A percentile compares a stretch with the other conserved stretches of the same genome.
These are phyloP conservation scores for Apogon talboti DNA, from an alignment of 2,797 vertebrate genomes.

Conservation along the genomic window DNA sequence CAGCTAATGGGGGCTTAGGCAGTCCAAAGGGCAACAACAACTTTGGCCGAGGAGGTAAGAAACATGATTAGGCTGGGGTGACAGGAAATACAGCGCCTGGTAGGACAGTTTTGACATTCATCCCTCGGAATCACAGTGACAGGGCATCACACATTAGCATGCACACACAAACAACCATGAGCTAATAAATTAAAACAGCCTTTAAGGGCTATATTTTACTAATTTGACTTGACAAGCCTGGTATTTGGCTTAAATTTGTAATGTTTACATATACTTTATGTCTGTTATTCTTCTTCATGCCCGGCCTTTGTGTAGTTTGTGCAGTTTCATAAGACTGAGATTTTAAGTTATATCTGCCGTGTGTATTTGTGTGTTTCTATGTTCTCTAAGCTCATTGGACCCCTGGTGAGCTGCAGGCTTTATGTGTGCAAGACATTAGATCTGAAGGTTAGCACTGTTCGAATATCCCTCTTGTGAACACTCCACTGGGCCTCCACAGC, in stretches of 20 bases:
- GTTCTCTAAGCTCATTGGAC: conserved; percentile 40
- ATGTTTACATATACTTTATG: conserved; percentile 41
- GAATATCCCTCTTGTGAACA: conserved; percentile 68
- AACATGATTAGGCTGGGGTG: conserved; percentile 34
- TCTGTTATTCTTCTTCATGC: conserved; percentile 21
- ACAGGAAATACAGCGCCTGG: conserved; percentile 51
- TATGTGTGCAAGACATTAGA: conserved; percentile 47
- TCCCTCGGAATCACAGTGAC: conserved; percentile 69
- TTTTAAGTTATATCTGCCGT: conserved; percentile 26
- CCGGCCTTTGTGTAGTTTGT: conserved; percentile 34
- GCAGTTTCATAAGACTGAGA: conserved; percentile 14
- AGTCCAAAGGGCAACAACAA: conserved; percentile 90
- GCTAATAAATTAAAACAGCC: conserved; percentile 71
- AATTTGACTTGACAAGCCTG: conserved; percentile 74
- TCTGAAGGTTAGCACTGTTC: conserved; percentile 79
- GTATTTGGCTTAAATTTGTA: conserved; percentile 65
- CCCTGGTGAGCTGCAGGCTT: conserved; percentile 50
- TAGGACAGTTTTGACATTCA: conserved; percentile 72
- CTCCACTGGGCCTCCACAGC: conserved; percentile 64
- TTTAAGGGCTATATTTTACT: conserved; percentile 69
- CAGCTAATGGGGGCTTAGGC: conserved; percentile 89
- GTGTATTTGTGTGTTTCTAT: conserved; percentile 44
- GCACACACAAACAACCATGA: conserved; percentile 54
- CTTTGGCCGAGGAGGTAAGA: conserved; percentile 93
- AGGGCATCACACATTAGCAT: conserved; percentile 55